Base-by-base conservation (phyloP, 2,888 invertebrate species). In the Autographa gamma region DNA sequence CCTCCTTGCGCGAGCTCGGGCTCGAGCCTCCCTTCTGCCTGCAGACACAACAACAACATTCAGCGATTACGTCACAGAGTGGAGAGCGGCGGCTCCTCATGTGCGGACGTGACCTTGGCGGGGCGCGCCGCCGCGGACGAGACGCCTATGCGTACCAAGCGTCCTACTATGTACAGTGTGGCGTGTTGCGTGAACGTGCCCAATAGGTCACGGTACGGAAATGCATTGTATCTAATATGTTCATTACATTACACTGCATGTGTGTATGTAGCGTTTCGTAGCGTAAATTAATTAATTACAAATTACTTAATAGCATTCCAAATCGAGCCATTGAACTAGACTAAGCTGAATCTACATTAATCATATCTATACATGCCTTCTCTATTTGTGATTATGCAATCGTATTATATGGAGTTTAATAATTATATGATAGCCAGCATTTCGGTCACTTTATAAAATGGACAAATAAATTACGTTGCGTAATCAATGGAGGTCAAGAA, bases 1-100 rank as follows among this genome's bases (percentile, higher is more conserved):
- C 83, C 4, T 84, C 85, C 73, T 85, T 85, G 69, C 85, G 86
- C 16, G 84, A 71, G 61, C 64, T 61, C 2, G 84, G 71, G 16
- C 79, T 82, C 59, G 88, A 82, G 34, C 80, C 73, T 58, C 83
- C 82, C 59, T 78, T 83, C 43, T 71, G 61, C 75, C 81, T 79
- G 79, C 69, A 52, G 60, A 73, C 13, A 69, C 38, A 76, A 69
- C 0, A 31, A 43, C 16, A 43, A 43, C 14, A 16, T 43, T 43
- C 14, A 4, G 5, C 34, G 14, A 4, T 52, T 60, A 70, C 19
- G 48, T 75, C 13, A 58, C 13, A 59, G 38, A 11, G 31, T 16
- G 9, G 2, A 43, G 13, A 3, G 1, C 16, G 32, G 25, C 16
- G 61, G 18, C 16, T 54, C n/a, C 18, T 8, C 18, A 8, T 18